Base-by-base conservation (phyloP, 2,797 vertebrate species). In the Bradypodion pumilum region DNA sequence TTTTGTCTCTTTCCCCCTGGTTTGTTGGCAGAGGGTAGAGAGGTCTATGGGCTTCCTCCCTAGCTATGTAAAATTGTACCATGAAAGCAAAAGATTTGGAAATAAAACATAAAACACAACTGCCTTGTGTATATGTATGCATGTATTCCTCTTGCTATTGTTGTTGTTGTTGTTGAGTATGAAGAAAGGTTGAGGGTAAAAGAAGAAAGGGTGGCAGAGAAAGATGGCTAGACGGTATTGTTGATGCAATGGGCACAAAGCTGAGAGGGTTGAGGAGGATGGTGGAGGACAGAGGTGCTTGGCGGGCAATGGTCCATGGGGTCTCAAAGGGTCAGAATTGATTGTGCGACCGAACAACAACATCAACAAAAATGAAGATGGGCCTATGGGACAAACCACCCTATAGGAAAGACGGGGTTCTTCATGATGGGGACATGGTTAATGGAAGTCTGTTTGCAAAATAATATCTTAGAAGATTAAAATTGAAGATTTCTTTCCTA, bases 71-170 rank as follows among this genome's bases (percentile, higher is more conserved):
- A 93, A 94, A 95, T 94, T 95, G 95, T 95, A 94, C 90, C 90
- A 95, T 94, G 95, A 94, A 95, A 95, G 92, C 90, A 7, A 93
- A 94, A 94, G 94, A 94, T 95, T 96, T 96, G 95, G 92, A 95
- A 97, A 96, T 97, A 96, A 97, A 97, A 93, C 95, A 94, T 94
- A 93, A 96, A 96, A 94, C n/a, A n/a, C n/a, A n/a, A 8, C 32
- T 85, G 72, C 79, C n/a, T 72, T 40, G 35, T 0, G 16, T 15
- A 3, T 29, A 32, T 56, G 23, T 46, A 37, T 78, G 0, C 0
- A 1, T 27, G 8, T 10, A 10, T 75, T n/a, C n/a, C n/a, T n/a
- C n/a, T n/a, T n/a, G n/a, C n/a, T n/a, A n/a, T n/a, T n/a, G n/a
- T n/a, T n/a, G n/a, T n/a, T n/a, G n/a, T n/a, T n/a, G n/a, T n/a